Percentiles rank a stretch among this genome's conserved stretches.
Conservation (phyloP, 2,797 vertebrate species). For the Anableps anableps region DNA sequence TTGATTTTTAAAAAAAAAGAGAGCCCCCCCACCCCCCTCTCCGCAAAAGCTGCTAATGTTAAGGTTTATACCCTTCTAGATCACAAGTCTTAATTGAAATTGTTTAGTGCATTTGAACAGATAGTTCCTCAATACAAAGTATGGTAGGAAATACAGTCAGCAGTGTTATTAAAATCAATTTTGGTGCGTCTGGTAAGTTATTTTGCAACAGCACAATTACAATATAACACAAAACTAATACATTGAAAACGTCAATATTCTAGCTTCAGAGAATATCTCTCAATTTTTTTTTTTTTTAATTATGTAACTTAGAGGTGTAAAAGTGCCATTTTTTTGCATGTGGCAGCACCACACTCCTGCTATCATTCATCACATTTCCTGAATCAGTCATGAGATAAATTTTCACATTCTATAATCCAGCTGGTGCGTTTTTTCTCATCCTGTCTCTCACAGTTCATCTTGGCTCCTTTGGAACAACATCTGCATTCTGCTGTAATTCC, state of each 20-base stretch:
- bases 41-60: neutral
- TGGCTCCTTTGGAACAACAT: conserved; percentile 54
- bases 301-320: neutral
- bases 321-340: neutral
- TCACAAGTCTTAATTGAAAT: neutral
- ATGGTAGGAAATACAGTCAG: too few relatives aligned
- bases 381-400: conserved; percentile 55
- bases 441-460: conserved; percentile 41
- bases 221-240: neutral
- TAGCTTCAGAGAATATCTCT: too few relatives aligned
- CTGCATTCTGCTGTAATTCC: conserved; percentile 62
- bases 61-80: neutral
- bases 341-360: conserved; percentile 1
- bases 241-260: neutral
- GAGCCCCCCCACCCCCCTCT: too few relatives aligned
- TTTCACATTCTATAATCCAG: conserved; percentile 60
- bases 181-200: neutral
- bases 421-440: conserved; percentile 47
- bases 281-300: neutral
- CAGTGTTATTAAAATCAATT: neutral
- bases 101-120: neutral
- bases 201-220: neutral
- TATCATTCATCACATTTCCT: conserved; percentile 16
- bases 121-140: neutral
- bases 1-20: neutral